These are phyloP conservation scores for Sebastes cheni DNA, from an alignment of 2,797 vertebrate species.

Conservation along the genomic window DNA sequence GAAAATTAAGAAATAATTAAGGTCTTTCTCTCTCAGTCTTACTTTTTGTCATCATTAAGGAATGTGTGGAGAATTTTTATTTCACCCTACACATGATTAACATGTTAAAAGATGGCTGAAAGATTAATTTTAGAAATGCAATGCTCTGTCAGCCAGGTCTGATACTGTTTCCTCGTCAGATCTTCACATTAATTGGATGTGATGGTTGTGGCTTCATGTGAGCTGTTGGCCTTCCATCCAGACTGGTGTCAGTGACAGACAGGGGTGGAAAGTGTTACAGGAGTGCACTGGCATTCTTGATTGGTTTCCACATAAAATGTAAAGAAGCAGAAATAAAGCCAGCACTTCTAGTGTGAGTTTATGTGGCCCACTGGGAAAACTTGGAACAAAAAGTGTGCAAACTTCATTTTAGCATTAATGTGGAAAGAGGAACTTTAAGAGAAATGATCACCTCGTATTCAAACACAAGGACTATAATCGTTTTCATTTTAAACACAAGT, in stretches of 20 bases:
- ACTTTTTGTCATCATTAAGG: not conserved
- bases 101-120: not conserved
- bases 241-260: slow-evolving; percentile 10
- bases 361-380: slow-evolving; percentile 26
- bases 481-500: not conserved
- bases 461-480: not conserved
- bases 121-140: not conserved
- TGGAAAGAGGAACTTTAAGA: slow-evolving; percentile 24
- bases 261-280: slow-evolving; percentile 24
- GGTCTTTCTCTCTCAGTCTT: not conserved
- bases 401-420: not conserved
- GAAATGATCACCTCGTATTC: not conserved
- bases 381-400: slow-evolving; percentile 27
- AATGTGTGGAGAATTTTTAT: not conserved
- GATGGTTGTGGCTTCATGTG: not conserved
- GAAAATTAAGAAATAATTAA: not conserved
- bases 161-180: not conserved
- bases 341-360: slow-evolving; percentile 2
- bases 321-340: slow-evolving; percentile 31
- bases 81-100: not conserved
- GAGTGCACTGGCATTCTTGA: slow-evolving; percentile 9
- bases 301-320: slow-evolving; percentile 59
- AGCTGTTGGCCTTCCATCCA: not conserved
- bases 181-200: not conserved
- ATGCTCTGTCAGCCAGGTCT: not conserved